Evolutionary conservation across 2,113 vertebrate species (phyloP), one percentile per base, ranked within the genome.

Genomic region (Casuarius casuarius): DNA sequence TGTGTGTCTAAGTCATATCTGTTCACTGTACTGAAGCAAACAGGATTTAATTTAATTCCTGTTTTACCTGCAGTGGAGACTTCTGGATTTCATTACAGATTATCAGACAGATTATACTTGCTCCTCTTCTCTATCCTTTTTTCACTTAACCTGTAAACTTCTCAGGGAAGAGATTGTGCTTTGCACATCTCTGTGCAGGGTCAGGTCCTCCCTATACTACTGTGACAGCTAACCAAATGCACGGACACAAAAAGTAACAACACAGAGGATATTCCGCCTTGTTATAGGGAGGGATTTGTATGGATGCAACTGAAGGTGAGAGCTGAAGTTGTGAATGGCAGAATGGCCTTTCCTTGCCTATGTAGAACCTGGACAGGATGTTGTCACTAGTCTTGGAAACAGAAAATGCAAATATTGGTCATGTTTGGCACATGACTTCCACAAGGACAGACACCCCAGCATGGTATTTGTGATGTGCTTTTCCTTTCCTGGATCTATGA

Each of bases 161-260:
- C 31, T 29, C 84, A 40, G 54, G 61, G 70, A 80, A 62, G 68
- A 52, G 33, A 10, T 0, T 42, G 26, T 44, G 74, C 62, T 90
- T 56, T 67, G 40, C 11, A 1, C 46, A 1, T n/a, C 77, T 20
- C 31, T 82, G 58, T 17, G 13, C 20, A 16, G 29, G 63, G 21
- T 22, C 21, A 8, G 0, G 0, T 56, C 54, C 40, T 90, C n/a
- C 35, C 61, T 5, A 0, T 1, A 5, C 19, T 26, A 87, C 67
- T 76, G 29, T 4, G 29, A 4, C 6, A 20, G 70, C 3, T 15
- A 35, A 5, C 44, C 76, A 42, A 9, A 71, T 75, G 58, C 70
- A 10, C 6, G 29, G 40, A 5, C 61, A 23, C 44, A 38, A 38
- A 38, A 38, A 38, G 38, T 38, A 38, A 38, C 38, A 38, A 38